phyloP scores from a whole-genome alignment of 2,113 vertebrate species.

The Furnarius figulus region DNA sequence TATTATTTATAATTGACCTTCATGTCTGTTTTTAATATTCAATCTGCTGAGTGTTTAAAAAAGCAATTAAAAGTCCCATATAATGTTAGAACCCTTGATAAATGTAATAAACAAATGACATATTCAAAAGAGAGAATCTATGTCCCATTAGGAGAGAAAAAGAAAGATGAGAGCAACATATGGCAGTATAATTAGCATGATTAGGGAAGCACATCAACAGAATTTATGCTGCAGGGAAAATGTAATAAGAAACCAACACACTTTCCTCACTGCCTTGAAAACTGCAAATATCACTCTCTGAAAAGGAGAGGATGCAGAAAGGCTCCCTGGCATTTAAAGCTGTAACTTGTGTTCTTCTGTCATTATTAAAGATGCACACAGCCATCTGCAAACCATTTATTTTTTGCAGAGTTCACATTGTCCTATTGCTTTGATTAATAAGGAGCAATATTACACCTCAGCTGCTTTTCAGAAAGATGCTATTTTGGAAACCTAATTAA shows the following conservation, averaged over 20 bases:
- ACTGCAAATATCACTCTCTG: slow-evolving; percentile 53
- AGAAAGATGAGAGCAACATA: slow-evolving; percentile 71
- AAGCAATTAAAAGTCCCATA: slow-evolving; percentile 65
- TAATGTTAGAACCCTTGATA: slow-evolving; percentile 66
- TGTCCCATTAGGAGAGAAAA: slow-evolving; percentile 67
- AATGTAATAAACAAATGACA: slow-evolving; percentile 70
- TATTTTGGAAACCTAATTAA: slow-evolving; percentile 60
- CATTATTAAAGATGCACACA: slow-evolving; percentile 59
- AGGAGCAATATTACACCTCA: slow-evolving; percentile 54
- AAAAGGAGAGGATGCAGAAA: slow-evolving; percentile 51
- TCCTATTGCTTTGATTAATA: slow-evolving; percentile 57
- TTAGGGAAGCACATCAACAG: slow-evolving; percentile 61
- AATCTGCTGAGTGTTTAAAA: slow-evolving; percentile 47
- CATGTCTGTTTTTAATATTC: slow-evolving; percentile 58
- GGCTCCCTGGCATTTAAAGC: slow-evolving; percentile 63
- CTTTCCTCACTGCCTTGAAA: slow-evolving; percentile 56
- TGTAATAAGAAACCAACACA: slow-evolving; percentile 65
- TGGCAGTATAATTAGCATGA: slow-evolving; percentile 70
- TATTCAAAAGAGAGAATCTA: slow-evolving; percentile 64
- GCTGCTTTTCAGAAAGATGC: slow-evolving; percentile 62
- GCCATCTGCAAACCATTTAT: slow-evolving; percentile 62
- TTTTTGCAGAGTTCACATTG: slow-evolving; percentile 56
- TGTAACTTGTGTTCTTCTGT: slow-evolving; percentile 66
- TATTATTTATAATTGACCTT: slow-evolving; percentile 56
- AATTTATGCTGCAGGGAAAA: slow-evolving; percentile 65